Evolutionary conservation across 2,113 vertebrate species (phyloP).

Genomic region (Halcyon senegalensis): DNA sequence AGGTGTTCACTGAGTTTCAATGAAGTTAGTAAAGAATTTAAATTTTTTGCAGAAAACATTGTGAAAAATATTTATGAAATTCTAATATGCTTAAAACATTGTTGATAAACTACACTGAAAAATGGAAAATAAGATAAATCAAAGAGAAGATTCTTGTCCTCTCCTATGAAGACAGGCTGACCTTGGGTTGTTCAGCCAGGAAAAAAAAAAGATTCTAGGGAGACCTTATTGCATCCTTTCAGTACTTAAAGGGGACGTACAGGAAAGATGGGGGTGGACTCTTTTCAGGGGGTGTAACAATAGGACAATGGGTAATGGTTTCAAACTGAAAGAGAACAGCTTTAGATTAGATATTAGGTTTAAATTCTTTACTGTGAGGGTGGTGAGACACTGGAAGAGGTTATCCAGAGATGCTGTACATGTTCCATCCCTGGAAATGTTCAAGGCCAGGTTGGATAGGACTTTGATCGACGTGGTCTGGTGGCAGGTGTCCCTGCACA

Average conservation of each 20-base stretch:
- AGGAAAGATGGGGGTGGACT: neutral
- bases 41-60: neutral
- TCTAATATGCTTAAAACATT: neutral
- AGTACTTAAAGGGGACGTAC: neutral
- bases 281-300: neutral
- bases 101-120: neutral
- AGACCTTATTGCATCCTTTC: neutral
- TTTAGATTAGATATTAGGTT: neutral
- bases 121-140: neutral
- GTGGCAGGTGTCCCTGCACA: neutral
- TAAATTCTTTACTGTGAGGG: neutral
- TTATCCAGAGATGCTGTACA: neutral
- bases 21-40: neutral
- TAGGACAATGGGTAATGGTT: neutral
- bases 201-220: too few relatives aligned
- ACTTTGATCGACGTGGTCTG: neutral
- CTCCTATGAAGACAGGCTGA: neutral
- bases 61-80: neutral
- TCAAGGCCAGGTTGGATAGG: neutral
- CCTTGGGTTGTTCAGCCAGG: neutral
- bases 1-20: neutral
- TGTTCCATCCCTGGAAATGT: neutral
- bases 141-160: neutral
- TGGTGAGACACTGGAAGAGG: neutral
- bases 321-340: neutral